Conservation (phyloP, 1,140 invertebrate genomes). For the Macrostomum lignano region DNA sequence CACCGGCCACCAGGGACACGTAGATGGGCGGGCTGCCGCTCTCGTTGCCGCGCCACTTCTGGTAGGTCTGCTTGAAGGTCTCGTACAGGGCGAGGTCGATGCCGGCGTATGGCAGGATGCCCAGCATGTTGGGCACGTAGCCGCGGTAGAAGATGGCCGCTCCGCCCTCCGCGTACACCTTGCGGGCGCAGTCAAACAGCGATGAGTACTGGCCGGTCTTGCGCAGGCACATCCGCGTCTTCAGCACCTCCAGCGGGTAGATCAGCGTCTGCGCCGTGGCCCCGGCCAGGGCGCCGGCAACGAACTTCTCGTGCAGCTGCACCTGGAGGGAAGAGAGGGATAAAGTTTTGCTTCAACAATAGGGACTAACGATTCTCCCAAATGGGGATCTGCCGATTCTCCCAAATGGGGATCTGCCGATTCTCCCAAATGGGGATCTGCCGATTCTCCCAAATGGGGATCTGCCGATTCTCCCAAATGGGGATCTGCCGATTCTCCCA, state of each 20-base stretch:
- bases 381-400: no score
- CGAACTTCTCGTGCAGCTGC: constrained; percentile 76
- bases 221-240: constrained; percentile 70
- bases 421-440: no score
- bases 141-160: constrained; percentile 49
- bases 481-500: no score
- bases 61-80: constrained; percentile 9
- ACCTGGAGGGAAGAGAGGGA: no score
- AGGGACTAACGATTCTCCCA: no score
- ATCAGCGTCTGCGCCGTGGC: constrained; percentile 77
- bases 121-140: constrained; percentile 69
- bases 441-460: no score
- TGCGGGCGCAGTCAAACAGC: constrained; percentile 55
- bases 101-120: constrained; percentile 92
- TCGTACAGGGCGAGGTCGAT: constrained; percentile 95
- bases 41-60: constrained; percentile 2
- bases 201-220: constrained; percentile 68
- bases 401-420: no score
- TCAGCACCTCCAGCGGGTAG: constrained; percentile 82
- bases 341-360: no score
- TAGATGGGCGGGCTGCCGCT: constrained; percentile 30
- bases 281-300: constrained; percentile 72
- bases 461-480: no score
- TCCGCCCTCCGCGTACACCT: constrained; percentile 61
- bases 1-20: constrained; percentile 60